Conservation (phyloP, 2,113 vertebrate species). For the Myotis yumanensis region DNA sequence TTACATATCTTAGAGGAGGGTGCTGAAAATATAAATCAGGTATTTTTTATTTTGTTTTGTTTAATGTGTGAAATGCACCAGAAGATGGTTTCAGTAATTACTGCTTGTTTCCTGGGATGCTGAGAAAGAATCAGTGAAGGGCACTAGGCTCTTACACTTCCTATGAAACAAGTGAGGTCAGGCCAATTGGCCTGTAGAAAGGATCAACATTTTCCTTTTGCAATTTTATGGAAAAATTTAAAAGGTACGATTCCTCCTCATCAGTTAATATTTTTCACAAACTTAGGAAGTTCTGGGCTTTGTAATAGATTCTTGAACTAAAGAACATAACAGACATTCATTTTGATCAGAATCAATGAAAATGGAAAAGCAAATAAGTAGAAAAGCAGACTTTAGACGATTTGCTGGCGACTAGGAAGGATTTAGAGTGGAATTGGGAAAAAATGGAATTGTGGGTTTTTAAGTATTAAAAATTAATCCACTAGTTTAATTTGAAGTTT, state of each 20-base stretch:
- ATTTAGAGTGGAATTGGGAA: background rate
- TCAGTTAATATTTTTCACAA: slow-evolving; percentile 44
- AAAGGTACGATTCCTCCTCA: background rate
- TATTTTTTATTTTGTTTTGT: background rate
- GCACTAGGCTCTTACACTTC: background rate
- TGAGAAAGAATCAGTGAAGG: background rate
- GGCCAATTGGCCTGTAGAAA: background rate
- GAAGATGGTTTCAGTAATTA: background rate
- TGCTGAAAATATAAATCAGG: background rate
- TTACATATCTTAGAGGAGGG: background rate
- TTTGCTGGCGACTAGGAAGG: background rate
- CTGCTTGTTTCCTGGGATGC: background rate
- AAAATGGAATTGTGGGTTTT: background rate
- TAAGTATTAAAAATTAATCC: background rate
- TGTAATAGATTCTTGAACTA: background rate
- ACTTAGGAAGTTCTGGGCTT: background rate
- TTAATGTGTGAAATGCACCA: background rate
- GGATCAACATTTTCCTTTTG: background rate
- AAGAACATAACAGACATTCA: background rate
- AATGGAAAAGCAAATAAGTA: background rate
- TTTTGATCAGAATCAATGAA: slow-evolving; percentile 16
- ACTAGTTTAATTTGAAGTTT: background rate
- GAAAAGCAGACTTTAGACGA: slow-evolving; percentile 8
- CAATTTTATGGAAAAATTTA: slow-evolving; percentile 13
- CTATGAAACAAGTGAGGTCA: background rate